These are phyloP conservation scores for Sebastes miniatus DNA, from an alignment of 2,797 vertebrate genomes.

Conservation along the genomic window DNA sequence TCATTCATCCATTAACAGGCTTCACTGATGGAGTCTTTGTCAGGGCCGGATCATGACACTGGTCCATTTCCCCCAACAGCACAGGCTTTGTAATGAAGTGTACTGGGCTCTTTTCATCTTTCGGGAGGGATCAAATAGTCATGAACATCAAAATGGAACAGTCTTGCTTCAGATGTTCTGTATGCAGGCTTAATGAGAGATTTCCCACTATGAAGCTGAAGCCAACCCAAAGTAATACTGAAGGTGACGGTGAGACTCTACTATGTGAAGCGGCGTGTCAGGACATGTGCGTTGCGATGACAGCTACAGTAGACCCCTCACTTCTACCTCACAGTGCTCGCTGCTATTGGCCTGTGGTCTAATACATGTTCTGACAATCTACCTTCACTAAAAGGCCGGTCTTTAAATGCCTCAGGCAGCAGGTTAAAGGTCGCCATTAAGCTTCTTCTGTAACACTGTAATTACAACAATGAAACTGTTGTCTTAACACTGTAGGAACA, in stretches of 20 bases:
- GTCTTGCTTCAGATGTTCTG: slow-evolving; percentile 28
- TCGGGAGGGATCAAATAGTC: slow-evolving; percentile 36
- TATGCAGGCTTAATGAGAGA: slow-evolving; percentile 28
- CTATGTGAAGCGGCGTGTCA: slow-evolving; percentile 13
- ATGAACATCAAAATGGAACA: slow-evolving; percentile 30
- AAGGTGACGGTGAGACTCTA: not conserved
- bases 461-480: slow-evolving; percentile 1
- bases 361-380: slow-evolving; percentile 14
- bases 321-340: not conserved
- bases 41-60: not conserved
- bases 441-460: not conserved
- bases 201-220: slow-evolving; percentile 12
- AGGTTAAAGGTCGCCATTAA: slow-evolving; percentile 34
- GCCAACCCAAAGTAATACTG: not conserved
- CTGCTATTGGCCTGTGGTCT: not conserved
- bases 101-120: slow-evolving; percentile 30
- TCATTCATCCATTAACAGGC: slow-evolving; percentile 1
- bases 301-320: slow-evolving; percentile 36
- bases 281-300: slow-evolving; percentile 20
- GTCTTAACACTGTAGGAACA: not conserved
- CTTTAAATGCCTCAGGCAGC: not conserved
- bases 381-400: not conserved
- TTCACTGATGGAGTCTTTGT: not conserved
- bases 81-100: slow-evolving; percentile 12
- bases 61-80: slow-evolving; percentile 5